A percentile compares a stretch with the other conserved stretches of the same genome.
These are phyloP conservation scores for Zaprionus capensis DNA, from an alignment of 1,140 invertebrate species.

Conservation along the genomic window DNA sequence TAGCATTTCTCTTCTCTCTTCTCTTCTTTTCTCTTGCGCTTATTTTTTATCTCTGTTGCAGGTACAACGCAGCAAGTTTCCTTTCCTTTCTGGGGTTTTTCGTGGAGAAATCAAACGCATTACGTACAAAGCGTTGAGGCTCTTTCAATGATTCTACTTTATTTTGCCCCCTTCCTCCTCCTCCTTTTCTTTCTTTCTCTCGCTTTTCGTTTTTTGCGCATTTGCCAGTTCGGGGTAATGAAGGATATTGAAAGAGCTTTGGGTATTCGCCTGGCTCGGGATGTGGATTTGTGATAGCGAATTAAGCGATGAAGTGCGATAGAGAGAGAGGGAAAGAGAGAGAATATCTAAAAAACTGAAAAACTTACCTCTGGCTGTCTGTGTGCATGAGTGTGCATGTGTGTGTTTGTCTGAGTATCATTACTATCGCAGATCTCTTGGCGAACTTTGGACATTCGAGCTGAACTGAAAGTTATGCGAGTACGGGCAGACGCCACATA, in stretches of 20 bases:
- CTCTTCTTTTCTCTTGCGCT: slow-evolving; percentile 15
- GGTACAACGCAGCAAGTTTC: slow-evolving; percentile 45
- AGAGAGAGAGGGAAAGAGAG: slow-evolving; percentile 4
- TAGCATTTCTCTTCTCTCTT: slow-evolving; percentile 49
- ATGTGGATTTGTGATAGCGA: slow-evolving; percentile 70
- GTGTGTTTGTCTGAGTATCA: slow-evolving; percentile 21
- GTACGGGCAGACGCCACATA: slow-evolving; percentile 5
- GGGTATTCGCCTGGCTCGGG: slow-evolving; percentile 28
- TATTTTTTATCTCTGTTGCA: slow-evolving; percentile 28
- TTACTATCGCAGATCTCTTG: slow-evolving; percentile 40
- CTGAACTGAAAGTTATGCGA: slow-evolving; percentile 33
- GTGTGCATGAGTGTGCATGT: slow-evolving; percentile 23
- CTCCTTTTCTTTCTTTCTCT: neutral
- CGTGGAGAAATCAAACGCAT: slow-evolving; percentile 77
- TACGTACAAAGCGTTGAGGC: slow-evolving; percentile 70
- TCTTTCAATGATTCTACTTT: slow-evolving; percentile 80
- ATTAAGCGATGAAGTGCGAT: slow-evolving; percentile 31
- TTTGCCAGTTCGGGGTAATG: slow-evolving; percentile 73
- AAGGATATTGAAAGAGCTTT: slow-evolving; percentile 81
- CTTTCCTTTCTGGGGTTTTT: slow-evolving; percentile 31
- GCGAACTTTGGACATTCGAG: slow-evolving; percentile 33
- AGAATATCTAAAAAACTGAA: slow-evolving; percentile 21
- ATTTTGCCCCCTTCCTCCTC: neutral
- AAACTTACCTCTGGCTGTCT: slow-evolving; percentile 53
- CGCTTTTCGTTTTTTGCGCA: slow-evolving; percentile 51